These are phyloP conservation scores for Scophthalmus maximus DNA, from an alignment of 2,113 vertebrate genomes.

Conservation along the genomic window DNA sequence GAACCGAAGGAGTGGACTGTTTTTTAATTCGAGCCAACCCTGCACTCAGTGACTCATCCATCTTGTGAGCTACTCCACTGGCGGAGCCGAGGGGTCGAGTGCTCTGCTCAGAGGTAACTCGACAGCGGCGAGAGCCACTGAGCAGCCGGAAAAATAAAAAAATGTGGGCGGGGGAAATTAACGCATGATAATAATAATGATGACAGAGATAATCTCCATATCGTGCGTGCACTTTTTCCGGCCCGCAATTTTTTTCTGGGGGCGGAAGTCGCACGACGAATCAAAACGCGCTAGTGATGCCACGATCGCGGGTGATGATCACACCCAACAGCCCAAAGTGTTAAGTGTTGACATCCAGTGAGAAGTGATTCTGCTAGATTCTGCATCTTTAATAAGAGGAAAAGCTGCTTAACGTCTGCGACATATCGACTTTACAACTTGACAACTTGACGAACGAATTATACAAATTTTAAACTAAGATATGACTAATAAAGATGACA, in stretches of 20 bases:
- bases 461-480: no score
- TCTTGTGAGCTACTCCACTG: constrained; percentile 5
- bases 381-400: not conserved
- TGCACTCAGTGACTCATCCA: not conserved
- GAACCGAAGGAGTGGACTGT: not conserved
- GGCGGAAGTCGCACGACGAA: no score
- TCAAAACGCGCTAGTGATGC: constrained; percentile 4
- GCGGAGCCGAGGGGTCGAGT: constrained; percentile 39
- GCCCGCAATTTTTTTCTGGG: constrained; percentile 17
- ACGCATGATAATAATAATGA: no score
- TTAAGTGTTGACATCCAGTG: not conserved
- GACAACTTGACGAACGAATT: not conserved
- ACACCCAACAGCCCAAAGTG: constrained; percentile 1
- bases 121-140: not conserved
- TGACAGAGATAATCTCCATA: no score
- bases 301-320: not conserved
- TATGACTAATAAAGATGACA: no score
- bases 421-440: no score
- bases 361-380: not conserved
- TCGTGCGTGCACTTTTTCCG: not conserved
- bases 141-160: not conserved
- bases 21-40: constrained; percentile 26
- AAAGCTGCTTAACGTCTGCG: not conserved
- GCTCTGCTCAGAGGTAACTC: constrained; percentile 33
- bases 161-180: not conserved